Conservation (phyloP, 2,113 vertebrate genomes). For the Siniperca chuatsi region DNA sequence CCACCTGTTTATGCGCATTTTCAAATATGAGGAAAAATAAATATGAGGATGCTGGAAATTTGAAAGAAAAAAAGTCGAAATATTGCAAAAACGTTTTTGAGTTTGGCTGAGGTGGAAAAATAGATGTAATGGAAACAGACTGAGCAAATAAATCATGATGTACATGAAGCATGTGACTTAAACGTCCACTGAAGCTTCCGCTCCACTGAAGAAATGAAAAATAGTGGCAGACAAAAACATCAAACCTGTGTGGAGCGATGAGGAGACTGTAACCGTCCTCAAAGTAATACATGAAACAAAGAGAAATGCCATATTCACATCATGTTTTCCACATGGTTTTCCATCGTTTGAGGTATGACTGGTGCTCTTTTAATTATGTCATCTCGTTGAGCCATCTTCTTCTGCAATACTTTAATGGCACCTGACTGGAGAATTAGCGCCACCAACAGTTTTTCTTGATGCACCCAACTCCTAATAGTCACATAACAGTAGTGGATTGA, state of each 20-base stretch:
- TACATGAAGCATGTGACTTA: background rate
- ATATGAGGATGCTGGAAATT: background rate
- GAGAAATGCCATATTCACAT: no score
- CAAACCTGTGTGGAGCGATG: background rate
- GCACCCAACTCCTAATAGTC: background rate
- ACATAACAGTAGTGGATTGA: background rate
- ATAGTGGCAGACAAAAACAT: background rate
- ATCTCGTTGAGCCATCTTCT: no score
- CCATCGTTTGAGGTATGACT: background rate
- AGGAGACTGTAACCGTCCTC: no score
- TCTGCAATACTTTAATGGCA: no score
- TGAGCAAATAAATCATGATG: background rate
- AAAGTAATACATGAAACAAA: background rate
- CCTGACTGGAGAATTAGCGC: no score
- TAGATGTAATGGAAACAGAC: background rate
- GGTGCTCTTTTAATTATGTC: no score
- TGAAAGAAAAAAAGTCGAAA: background rate
- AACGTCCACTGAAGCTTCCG: background rate
- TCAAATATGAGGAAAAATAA: background rate
- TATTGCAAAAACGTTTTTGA: no score
- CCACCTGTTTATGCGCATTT: background rate
- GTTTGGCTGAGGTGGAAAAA: background rate
- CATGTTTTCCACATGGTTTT: no score
- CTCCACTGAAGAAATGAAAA: background rate
- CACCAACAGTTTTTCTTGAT: background rate